phyloP scores from a whole-genome alignment of 2,113 vertebrate genomes.

The Columba janthina region DNA sequence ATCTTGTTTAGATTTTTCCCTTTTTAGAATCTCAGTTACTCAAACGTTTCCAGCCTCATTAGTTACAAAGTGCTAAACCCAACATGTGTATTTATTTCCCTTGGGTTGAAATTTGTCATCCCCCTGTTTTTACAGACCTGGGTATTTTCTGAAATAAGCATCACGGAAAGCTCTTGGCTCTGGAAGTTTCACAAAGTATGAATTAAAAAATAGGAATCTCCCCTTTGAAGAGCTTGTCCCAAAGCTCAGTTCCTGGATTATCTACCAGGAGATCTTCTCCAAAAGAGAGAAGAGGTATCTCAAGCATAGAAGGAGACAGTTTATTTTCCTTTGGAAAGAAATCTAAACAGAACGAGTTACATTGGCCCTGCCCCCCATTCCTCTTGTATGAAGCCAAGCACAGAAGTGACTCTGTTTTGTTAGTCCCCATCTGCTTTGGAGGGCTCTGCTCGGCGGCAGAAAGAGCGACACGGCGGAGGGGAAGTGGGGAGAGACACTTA shows the following conservation, averaged over 20 bases:
- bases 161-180: not conserved
- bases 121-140: not conserved
- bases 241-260: not conserved
- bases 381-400: conserved; percentile 13
- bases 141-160: not conserved
- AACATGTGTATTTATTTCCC: not conserved
- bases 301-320: not conserved
- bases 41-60: not conserved
- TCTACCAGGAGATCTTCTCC: not conserved
- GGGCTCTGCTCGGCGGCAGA: not conserved
- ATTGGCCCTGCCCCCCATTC: conserved; percentile 47
- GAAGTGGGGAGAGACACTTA: conserved; percentile 66
- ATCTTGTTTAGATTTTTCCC: not conserved
- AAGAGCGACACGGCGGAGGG: not conserved
- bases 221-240: not conserved
- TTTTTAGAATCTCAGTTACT: not conserved
- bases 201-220: not conserved
- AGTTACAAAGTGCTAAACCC: not conserved
- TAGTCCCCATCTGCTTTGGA: not conserved
- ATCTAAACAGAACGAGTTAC: conserved; percentile 34
- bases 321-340: conserved; percentile 65
- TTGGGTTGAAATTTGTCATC: not conserved
- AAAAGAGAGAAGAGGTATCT: not conserved
- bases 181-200: not conserved
- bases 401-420: conserved; percentile 6